A percentile compares a stretch with the other conserved stretches of the same genome.
These are phyloP conservation scores for Acanthosoma haemorrhoidale DNA, from an alignment of 2,888 invertebrate genomes.

Conservation along the genomic window DNA sequence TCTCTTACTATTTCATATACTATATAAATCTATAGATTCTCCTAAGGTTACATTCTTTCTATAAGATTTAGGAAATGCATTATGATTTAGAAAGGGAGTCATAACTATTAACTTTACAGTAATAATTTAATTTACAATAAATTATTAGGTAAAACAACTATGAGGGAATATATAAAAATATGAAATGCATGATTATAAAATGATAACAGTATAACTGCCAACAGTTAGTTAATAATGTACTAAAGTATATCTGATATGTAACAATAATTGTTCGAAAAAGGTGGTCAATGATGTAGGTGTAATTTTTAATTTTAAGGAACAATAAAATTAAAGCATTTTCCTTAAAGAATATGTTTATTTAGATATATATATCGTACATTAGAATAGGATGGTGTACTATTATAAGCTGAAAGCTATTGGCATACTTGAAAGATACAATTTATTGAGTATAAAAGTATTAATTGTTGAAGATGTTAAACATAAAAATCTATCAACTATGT, in stretches of 20 bases:
- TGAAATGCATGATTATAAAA: conserved; percentile 14
- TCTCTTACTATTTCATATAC: background rate
- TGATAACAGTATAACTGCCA: background rate
- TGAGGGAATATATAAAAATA: conserved; percentile 18
- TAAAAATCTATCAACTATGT: background rate
- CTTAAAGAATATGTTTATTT: background rate
- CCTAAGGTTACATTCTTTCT: background rate
- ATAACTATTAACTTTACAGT: background rate
- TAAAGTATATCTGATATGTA: conserved; percentile 15
- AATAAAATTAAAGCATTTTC: background rate
- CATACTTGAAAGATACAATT: background rate
- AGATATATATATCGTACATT: too few species aligned
- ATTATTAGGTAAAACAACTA: conserved; percentile 17
- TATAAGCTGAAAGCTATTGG: background rate
- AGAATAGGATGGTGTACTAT: background rate
- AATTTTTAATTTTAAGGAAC: background rate
- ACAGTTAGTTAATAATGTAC: background rate
- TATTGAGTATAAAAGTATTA: background rate
- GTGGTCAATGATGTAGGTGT: conserved; percentile 1
- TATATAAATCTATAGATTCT: background rate
- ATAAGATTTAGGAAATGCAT: background rate
- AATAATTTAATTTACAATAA: conserved; percentile 6
- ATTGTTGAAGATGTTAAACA: background rate
- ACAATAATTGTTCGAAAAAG: background rate
- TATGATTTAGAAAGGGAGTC: background rate